Evolutionary conservation across 2,888 invertebrate genomes (phyloP), one percentile per base, ranked within the genome.

Genomic region (Eurytoma adleriae): DNA sequence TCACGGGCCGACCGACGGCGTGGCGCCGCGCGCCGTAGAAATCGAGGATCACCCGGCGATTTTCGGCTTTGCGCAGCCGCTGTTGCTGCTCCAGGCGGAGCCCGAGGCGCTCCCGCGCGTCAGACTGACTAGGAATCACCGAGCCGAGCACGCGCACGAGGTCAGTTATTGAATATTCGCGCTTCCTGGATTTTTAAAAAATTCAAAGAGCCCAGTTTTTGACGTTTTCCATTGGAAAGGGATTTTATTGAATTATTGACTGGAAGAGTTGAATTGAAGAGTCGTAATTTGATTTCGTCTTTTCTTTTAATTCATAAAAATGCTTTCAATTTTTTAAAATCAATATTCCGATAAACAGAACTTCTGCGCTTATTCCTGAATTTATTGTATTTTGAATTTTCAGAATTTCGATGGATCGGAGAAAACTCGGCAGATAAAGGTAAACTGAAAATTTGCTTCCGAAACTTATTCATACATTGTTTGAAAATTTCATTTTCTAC

Each of bases 391-490:
- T 40, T 40, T 40, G 40, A 50, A 4, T 50, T 50, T 50, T 50
- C 54, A 64, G 64, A 64, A n/a, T 40, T 30, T 30, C 16, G 18
- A 64, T 30, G 12, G 64, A n/a, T 64, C 30, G 16, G 64, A 64
- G 18, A 40, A 30, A 64, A 40, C n/a, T 12, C n/a, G 40, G 4
- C 40, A 40, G 18, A n/a, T n/a, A 40, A n/a, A 64, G 64, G 40
- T 40, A 18, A 7, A 5, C 13, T 12, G 64, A 40, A 48, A 40
- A 40, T 1, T 40, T 40, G 40, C 40, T 18, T 40, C 40, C 40
- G 64, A 40, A 64, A 64, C 54, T n/a, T 54, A 14, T 61, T 10
- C 18, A 18, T 56, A 3, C 7, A 57, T 3, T 18, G n/a, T 16
- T 20, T 24, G 24, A 20, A 0, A 27, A 20, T 61, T 61, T 16